These are phyloP conservation scores for Panulirus ornatus DNA, from an alignment of 1,140 invertebrate genomes.

Conservation along the genomic window DNA sequence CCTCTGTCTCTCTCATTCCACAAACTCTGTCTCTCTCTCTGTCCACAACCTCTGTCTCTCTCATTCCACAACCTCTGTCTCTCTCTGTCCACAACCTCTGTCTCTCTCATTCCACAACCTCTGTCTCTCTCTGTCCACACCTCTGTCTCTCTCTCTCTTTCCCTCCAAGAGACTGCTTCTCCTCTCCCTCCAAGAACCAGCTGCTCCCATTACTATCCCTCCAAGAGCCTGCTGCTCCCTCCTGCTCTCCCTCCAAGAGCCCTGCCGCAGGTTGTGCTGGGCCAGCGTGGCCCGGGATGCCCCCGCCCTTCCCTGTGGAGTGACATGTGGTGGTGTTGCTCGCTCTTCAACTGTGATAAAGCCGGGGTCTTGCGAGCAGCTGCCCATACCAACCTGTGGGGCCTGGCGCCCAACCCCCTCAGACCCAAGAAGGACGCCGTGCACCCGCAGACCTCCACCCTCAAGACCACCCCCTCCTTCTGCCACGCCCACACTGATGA, in stretches of 20 bases:
- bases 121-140: not conserved
- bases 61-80: too few species aligned
- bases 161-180: too few species aligned
- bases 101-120: too few species aligned
- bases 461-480: slow-evolving; percentile 38
- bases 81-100: too few species aligned
- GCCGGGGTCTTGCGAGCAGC: slow-evolving; percentile 52
- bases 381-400: slow-evolving; percentile 43
- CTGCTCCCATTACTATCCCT: not conserved
- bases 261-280: too few species aligned
- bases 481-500: slow-evolving; percentile 34
- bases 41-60: too few species aligned
- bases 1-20: too few species aligned
- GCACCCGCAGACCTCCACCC: slow-evolving; percentile 43
- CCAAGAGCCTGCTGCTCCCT: not conserved
- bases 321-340: slow-evolving; percentile 70
- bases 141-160: too few species aligned
- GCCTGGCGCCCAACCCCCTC: slow-evolving; percentile 52
- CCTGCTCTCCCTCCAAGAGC: not conserved
- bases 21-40: too few species aligned
- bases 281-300: slow-evolving; percentile 34
- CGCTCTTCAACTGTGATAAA: slow-evolving; percentile 67
- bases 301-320: slow-evolving; percentile 1
- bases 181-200: not conserved
- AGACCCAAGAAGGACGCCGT: slow-evolving; percentile 58